Conservation (phyloP, 2,113 vertebrate genomes). For the Pteronura brasiliensis region DNA sequence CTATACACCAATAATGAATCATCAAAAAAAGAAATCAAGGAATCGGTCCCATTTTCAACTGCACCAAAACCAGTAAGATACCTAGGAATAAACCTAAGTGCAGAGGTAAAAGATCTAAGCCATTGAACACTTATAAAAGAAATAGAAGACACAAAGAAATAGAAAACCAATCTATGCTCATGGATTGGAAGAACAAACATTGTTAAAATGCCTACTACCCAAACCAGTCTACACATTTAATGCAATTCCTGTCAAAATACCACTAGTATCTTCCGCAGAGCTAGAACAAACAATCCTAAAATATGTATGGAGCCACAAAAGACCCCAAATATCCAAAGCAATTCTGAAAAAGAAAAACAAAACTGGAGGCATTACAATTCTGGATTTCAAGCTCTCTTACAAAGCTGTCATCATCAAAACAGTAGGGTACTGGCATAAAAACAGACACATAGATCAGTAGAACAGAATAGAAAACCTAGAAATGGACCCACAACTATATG, state of each 20-base stretch:
- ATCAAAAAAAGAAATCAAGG: no score
- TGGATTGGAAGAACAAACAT: neutral
- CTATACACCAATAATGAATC: no score
- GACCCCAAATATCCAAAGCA: no score
- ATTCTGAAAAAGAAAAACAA: no score
- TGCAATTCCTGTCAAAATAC: neutral
- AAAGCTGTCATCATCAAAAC: neutral
- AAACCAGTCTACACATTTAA: neutral
- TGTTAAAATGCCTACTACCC: neutral
- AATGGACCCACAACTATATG: neutral
- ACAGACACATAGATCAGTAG: neutral
- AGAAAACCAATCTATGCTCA: neutral
- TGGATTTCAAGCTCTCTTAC: neutral
- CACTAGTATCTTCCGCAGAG: neutral
- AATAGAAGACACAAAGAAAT: neutral
- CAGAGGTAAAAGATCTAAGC: no score
- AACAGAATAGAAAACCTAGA: neutral
- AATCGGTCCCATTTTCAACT: no score
- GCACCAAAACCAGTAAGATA: no score
- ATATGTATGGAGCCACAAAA: no score
- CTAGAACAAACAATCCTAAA: no score
- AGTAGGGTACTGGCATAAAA: neutral
- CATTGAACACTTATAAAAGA: neutral
- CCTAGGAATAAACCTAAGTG: no score
- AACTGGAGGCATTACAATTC: neutral